These are phyloP conservation scores for Pomatostomus ruficeps DNA, from an alignment of 2,113 vertebrate genomes.

Conservation along the genomic window DNA sequence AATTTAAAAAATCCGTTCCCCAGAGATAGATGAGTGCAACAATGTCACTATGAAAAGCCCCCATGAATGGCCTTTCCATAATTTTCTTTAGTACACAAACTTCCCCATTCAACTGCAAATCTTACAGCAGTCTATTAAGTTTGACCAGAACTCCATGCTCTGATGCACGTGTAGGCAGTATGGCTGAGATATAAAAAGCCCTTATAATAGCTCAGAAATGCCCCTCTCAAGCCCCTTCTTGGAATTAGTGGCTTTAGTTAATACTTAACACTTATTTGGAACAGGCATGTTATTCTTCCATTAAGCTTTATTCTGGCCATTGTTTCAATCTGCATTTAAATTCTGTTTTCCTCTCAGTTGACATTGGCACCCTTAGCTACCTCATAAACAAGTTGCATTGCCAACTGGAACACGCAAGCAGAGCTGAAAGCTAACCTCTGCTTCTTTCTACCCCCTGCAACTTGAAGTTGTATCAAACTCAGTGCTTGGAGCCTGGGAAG, in stretches of 20 bases:
- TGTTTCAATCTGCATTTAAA: constrained; percentile 33
- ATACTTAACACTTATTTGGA: constrained; percentile 15
- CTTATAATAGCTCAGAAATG: neutral
- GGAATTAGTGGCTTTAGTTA: neutral
- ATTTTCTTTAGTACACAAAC: neutral
- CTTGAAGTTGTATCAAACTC: constrained; percentile 10
- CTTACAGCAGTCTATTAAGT: neutral
- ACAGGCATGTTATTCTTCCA: neutral
- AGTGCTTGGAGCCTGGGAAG: neutral
- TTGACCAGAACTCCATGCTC: neutral
- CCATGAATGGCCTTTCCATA: neutral
- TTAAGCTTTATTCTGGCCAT: constrained; percentile 7
- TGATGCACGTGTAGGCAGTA: neutral
- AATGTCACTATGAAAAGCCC: neutral
- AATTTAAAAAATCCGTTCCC: neutral
- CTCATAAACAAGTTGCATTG: constrained; percentile 5
- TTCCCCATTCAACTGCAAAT: neutral
- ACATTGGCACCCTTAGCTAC: neutral
- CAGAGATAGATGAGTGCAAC: neutral
- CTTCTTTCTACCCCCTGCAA: neutral
- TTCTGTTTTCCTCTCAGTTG: neutral
- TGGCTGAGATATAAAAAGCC: neutral
- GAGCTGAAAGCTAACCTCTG: constrained; percentile 5
- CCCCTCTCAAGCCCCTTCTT: neutral
- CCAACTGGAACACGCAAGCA: neutral